Percentiles rank a stretch among this genome's conserved stretches.
Conservation (phyloP, 2,113 vertebrate genomes). For the Onychorhynchus coronatus region DNA sequence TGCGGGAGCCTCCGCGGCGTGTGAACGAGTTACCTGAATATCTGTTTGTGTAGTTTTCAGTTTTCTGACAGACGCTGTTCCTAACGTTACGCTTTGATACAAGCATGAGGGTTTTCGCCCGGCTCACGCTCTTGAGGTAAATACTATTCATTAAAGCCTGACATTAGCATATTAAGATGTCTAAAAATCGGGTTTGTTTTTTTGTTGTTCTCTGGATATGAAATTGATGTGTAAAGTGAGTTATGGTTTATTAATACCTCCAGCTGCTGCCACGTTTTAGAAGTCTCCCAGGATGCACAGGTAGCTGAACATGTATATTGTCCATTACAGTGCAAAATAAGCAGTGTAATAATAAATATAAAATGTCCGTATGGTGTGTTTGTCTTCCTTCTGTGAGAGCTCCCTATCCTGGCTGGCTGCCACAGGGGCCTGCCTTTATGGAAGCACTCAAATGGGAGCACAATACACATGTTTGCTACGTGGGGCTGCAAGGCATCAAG, state of each 20-base stretch:
- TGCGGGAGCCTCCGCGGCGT: neutral
- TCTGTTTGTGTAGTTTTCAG: rapidly evolving
- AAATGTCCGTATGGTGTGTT: neutral
- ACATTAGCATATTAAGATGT: neutral
- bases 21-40: rapidly evolving
- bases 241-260: neutral
- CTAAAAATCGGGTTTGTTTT: neutral
- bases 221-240: neutral
- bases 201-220: neutral
- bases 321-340: neutral
- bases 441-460: neutral
- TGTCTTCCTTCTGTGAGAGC: neutral
- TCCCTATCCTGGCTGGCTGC: neutral
- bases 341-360: neutral
- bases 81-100: rapidly evolving
- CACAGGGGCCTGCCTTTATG: neutral
- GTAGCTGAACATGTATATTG: neutral
- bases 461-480: neutral
- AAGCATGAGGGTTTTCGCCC: neutral
- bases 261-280: neutral
- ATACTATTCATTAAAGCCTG: neutral
- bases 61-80: neutral
- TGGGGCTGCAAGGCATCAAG: neutral
- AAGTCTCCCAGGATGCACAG: neutral
- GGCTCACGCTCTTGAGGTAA: neutral